Percentiles rank a stretch among this genome's conserved stretches.
phyloP scores from a whole-genome alignment of 2,113 vertebrate genomes.

The Coturnix japonica region DNA sequence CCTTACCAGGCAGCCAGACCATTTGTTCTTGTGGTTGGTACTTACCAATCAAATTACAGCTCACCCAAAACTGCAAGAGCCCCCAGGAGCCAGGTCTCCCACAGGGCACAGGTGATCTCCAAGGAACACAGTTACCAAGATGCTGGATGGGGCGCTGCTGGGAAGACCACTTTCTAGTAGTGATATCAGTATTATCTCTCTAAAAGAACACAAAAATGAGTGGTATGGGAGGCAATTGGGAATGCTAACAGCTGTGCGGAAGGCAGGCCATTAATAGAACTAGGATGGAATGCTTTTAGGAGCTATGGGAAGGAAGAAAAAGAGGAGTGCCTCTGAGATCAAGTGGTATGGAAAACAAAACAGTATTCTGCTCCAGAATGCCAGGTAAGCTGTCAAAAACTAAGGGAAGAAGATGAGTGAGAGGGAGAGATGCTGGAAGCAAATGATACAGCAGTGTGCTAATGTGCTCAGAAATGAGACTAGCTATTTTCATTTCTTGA shows the following conservation, averaged over 20 bases:
- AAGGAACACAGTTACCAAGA: not conserved
- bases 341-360: not conserved
- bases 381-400: not conserved
- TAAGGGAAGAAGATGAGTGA: not conserved
- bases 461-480: not conserved
- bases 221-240: not conserved
- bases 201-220: not conserved
- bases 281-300: not conserved
- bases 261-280: not conserved
- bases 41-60: not conserved
- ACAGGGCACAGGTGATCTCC: not conserved
- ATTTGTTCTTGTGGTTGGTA: not conserved
- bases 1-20: not conserved
- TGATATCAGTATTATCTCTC: not conserved
- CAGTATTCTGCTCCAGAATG: not conserved
- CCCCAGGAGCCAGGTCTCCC: not conserved
- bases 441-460: not conserved
- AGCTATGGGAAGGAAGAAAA: not conserved
- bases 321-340: not conserved
- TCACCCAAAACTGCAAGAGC: not conserved
- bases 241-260: not conserved
- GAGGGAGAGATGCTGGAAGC: not conserved
- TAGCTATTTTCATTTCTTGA: not conserved
- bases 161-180: not conserved
- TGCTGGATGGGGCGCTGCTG: not conserved